These are phyloP conservation scores for Trypoxylon attenuatum DNA, from an alignment of 2,888 invertebrate genomes.

Conservation along the genomic window DNA sequence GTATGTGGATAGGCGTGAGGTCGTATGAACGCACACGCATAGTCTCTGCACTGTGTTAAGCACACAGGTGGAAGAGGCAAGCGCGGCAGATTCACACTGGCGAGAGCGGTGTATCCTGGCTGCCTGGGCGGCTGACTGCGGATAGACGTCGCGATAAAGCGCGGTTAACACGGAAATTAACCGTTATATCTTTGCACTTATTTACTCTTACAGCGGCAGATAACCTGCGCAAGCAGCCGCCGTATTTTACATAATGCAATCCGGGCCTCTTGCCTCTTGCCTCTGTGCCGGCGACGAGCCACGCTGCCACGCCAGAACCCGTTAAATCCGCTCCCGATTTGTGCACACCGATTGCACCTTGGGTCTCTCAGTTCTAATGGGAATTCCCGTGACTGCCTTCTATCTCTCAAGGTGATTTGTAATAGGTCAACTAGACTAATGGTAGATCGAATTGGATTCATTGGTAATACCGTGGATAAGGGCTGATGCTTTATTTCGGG, in stretches of 20 bases:
- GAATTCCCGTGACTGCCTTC: too few species aligned
- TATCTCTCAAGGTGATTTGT: too few species aligned
- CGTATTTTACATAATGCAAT: constrained; percentile 66
- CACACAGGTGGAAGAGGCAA: constrained; percentile 32
- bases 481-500: too few species aligned
- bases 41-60: too few species aligned
- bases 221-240: constrained; percentile 35
- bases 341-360: neutral
- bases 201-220: constrained; percentile 62
- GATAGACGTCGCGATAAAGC: constrained; percentile 71
- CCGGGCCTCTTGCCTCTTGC: constrained; percentile 9
- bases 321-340: constrained; percentile 34
- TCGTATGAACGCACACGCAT: too few species aligned
- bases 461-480: too few species aligned
- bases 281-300: constrained; percentile 3
- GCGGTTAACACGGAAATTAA: constrained; percentile 72
- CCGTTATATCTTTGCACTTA: constrained; percentile 73
- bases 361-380: too few species aligned
- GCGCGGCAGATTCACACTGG: constrained; percentile 52
- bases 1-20: neutral
- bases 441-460: too few species aligned
- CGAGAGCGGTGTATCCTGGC: constrained; percentile 64
- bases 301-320: constrained; percentile 26
- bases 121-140: constrained; percentile 63
- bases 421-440: too few species aligned